Conservation (phyloP, 2,888 invertebrate genomes). For the Incurvaria masculella region DNA sequence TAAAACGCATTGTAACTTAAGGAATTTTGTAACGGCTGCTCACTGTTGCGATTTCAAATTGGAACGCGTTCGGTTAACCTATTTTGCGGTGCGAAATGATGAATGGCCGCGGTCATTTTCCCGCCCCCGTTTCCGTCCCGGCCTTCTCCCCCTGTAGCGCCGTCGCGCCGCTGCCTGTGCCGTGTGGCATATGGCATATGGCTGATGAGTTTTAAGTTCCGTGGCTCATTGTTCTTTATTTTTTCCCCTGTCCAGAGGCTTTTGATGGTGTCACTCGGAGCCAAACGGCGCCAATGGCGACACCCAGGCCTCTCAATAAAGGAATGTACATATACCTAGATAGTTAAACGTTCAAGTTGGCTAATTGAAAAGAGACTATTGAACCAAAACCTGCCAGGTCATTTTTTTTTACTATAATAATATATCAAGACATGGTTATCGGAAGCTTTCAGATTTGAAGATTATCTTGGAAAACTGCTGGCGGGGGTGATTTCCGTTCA, state of each 20-base stretch:
- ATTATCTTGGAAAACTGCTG: no score
- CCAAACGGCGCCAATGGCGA: slow-evolving; percentile 17
- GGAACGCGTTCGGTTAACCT: background rate
- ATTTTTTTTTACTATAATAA: no score
- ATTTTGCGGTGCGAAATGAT: slow-evolving; percentile 38
- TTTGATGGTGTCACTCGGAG: slow-evolving; percentile 13
- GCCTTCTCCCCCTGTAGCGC: no score
- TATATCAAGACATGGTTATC: no score
- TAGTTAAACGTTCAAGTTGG: slow-evolving; percentile 9
- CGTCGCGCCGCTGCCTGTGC: background rate
- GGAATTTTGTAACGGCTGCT: background rate
- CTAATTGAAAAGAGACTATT: no score
- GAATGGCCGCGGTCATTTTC: slow-evolving; percentile 42
- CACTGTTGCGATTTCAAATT: background rate
- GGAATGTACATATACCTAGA: slow-evolving; percentile 16
- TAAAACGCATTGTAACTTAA: no score
- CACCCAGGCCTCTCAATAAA: slow-evolving; percentile 22
- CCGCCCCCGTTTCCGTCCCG: slow-evolving; percentile 20
- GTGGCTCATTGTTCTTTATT: slow-evolving; percentile 26
- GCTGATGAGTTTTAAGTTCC: slow-evolving; percentile 28
- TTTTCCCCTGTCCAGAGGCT: slow-evolving; percentile 12
- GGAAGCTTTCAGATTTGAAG: no score
- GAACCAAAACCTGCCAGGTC: no score
- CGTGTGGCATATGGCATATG: slow-evolving; percentile 33
- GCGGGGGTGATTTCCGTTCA: no score